Evolutionary conservation across 2,113 vertebrate genomes (phyloP), one percentile per base, ranked within the genome.

Genomic region (Datnioides undecimradiatus): DNA sequence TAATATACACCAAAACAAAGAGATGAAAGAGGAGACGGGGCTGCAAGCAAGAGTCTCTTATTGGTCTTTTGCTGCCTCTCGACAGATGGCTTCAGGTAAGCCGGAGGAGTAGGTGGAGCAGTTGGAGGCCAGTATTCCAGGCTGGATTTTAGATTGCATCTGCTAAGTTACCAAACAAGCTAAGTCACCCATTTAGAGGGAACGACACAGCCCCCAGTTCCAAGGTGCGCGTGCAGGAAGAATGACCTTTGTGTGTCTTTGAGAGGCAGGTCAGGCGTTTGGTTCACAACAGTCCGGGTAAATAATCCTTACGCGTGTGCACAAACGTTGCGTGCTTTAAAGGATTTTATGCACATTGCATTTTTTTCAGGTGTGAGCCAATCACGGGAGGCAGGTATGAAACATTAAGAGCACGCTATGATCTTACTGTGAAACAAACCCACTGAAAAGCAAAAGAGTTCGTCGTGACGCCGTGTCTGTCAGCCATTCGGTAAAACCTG

Each of bases 61-160:
- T 33, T 65, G 63, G 38, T 74, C 31, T 70, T 83, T 41, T 49
- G 41, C 45, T 51, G 23, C 68, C 51, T 77, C 73, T 66, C 38
- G 48, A 83, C 76, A 85, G 87, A 88, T 78, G 76, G 64, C 63
- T 63, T 36, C 83, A 70, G 63, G 64, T 87, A 43, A 76, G 73
- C 23, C 51, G 11, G 72, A 73, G 57, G 58, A 77, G 68, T 4
- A 73, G 83, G 80, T 73, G 49, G 65, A 86, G 69, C 71, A 38
- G 59, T 62, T 71, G 70, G 58, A 62, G 52, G 58, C 55, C 60
- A 73, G 70, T 33, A 75, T 66, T 41, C 70, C 58, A 71, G 51
- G 68, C 57, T 73, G 67, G 63, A 55, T 82, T 82, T 79, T 27
- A 65, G 72, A 82, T 54, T 23, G 48, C 52, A 73, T 80, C 62